phyloP scores from a whole-genome alignment of 2,888 invertebrate species.

The Malthinus flaveolus region DNA sequence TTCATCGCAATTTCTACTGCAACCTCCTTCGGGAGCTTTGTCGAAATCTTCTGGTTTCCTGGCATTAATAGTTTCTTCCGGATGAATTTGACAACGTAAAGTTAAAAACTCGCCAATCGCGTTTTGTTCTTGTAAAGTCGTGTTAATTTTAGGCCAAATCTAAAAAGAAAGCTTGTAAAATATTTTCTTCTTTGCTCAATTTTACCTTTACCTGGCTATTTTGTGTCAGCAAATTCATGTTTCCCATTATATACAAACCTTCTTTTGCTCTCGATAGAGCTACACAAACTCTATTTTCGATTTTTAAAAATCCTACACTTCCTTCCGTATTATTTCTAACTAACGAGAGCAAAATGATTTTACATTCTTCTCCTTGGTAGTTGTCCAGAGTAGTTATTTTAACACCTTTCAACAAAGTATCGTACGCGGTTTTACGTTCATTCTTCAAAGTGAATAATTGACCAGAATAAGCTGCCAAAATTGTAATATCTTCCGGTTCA shows the following conservation, averaged over 20 bases:
- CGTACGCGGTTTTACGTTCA: constrained; percentile 47
- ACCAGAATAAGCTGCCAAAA: constrained; percentile 72
- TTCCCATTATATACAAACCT: constrained; percentile 75
- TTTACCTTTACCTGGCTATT: constrained; percentile 50
- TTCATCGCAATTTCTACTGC: constrained; percentile 12
- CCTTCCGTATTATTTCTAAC: constrained; percentile 73
- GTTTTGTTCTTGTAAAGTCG: not conserved
- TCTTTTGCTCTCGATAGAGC: constrained; percentile 61
- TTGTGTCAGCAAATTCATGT: constrained; percentile 62
- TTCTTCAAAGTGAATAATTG: constrained; percentile 65
- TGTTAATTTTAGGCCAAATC: not conserved
- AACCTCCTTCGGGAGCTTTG: constrained; percentile 60
- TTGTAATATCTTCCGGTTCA: constrained; percentile 65
- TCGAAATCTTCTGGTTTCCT: constrained; percentile 53
- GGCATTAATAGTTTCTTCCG: constrained; percentile 51
- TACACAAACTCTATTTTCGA: constrained; percentile 64
- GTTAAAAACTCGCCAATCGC: constrained; percentile 29
- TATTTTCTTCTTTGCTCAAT: not conserved
- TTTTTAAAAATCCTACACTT: constrained; percentile 71
- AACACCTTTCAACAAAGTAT: constrained; percentile 55
- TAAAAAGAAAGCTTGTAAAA: not conserved
- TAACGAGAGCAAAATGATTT: constrained; percentile 77
- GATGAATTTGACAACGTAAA: constrained; percentile 60
- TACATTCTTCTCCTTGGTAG: constrained; percentile 80
- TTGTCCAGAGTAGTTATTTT: constrained; percentile 73